Conservation (phyloP, 2,797 vertebrate species). For the Tapirus indicus region DNA sequence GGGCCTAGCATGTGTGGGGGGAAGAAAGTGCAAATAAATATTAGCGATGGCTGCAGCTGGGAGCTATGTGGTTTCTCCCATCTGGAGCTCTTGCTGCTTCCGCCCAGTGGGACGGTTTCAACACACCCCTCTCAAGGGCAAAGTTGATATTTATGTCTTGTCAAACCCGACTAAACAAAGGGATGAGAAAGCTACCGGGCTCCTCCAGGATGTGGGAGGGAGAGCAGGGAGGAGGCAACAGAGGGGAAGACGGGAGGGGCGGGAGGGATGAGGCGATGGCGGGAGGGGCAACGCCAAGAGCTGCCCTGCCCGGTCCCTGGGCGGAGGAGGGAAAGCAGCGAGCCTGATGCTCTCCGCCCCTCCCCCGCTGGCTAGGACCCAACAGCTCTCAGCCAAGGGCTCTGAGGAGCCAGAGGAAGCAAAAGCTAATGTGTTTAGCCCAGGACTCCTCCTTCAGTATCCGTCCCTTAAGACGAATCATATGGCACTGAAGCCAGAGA, state of each 20-base stretch:
- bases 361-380: neutral
- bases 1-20: neutral
- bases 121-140: neutral
- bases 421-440: neutral
- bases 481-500: neutral
- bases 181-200: neutral
- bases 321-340: neutral
- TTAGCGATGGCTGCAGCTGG: neutral
- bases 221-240: neutral
- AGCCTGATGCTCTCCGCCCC: neutral
- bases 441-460: neutral
- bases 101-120: fast-evolving
- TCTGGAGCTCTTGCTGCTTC: neutral
- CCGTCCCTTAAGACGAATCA: fast-evolving
- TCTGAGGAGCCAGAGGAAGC: neutral
- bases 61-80: neutral
- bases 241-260: neutral
- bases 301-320: neutral
- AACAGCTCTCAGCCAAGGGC: fast-evolving
- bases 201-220: neutral
- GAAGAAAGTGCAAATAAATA: neutral
- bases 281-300: neutral
- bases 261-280: no score
- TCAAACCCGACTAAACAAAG: neutral
- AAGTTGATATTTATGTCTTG: neutral